Evolutionary conservation across 2,888 invertebrate genomes (phyloP), one percentile per base, ranked within the genome.

Genomic region (Patella caerulea): DNA sequence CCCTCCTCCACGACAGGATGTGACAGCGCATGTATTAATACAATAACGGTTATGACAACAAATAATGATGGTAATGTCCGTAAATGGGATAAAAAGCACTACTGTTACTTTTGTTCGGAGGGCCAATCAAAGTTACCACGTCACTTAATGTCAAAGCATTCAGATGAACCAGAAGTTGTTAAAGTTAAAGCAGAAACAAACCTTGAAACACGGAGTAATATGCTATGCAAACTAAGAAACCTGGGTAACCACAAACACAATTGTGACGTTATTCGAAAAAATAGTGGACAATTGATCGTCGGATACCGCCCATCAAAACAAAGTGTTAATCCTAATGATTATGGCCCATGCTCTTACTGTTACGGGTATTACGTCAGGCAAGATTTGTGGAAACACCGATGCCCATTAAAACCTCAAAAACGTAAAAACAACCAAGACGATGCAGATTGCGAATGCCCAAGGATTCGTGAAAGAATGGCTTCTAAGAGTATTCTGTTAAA

Each of bases 171-270:
- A 19, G 59, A 65, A 12, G 59, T 65, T 12, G 17, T 19, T 9
- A 19, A 65, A 15, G 3, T 15, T n/a, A 65, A 19, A 9, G 59
- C 17, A 17, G 59, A 65, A 65, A 19, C 17, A 15, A 19, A 65
- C 15, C 59, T 19, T 9, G 19, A 65, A 65, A 65, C 9, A 65
- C 17, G 59, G 19, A 19, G n/a, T 65, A 19, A 65, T 17, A 65
- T 65, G 9, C 15, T 65, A 17, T 65, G 19, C 19, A 65, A 65
- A 65, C 2, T 65, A 65, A 65, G 59, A 15, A 65, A 65, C 19
- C 19, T 65, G 59, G 59, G 59, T 7, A 65, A 65, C 59, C 59
- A 56, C 56, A 56, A 56, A 56, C 56, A 56, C n/a, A 65, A 65
- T 19, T 65, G n/a, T 19, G 59, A 65, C 9, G 59, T 65, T 9